Percentiles rank a stretch among this genome's conserved stretches.
Conservation (phyloP, 2,113 vertebrate species). For the Holacanthus passer region DNA sequence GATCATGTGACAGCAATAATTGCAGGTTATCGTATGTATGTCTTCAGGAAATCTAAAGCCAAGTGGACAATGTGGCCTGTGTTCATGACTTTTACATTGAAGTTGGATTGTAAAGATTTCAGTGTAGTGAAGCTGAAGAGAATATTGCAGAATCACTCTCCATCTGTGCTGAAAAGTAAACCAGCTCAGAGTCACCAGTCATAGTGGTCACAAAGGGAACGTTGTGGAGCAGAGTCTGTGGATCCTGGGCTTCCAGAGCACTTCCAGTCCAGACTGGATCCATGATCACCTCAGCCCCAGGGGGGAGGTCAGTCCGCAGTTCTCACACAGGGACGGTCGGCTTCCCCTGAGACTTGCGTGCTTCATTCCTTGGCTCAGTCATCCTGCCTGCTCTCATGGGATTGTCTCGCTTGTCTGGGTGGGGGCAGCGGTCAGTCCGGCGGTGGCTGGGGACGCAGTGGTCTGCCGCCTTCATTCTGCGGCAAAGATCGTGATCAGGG, state of each 20-base stretch:
- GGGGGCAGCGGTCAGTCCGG: constrained; percentile 59
- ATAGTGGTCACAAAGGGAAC: constrained; percentile 20
- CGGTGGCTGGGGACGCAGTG: constrained; percentile 52
- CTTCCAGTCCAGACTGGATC: constrained; percentile 28
- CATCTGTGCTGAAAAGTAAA: constrained; percentile 6
- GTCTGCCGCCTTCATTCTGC: constrained; percentile 48
- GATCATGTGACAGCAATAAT: constrained; percentile 69
- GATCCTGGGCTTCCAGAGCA: constrained; percentile 10
- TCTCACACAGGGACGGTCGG: constrained; percentile 41
- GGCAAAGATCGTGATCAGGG: constrained; percentile 47
- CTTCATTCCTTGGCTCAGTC: constrained; percentile 55
- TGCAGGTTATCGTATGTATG: constrained; percentile 60
- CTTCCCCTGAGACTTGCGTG: constrained; percentile 48
- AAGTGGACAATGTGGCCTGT: constrained; percentile 46
- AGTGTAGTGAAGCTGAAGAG: constrained; percentile 21
- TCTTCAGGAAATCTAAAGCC: constrained; percentile 50
- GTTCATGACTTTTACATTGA: constrained; percentile 20
- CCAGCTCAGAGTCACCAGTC: constrained; percentile 1
- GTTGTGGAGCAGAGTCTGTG: constrained; percentile 5
- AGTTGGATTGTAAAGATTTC: constrained; percentile 13
- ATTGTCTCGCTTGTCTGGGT: constrained; percentile 60
- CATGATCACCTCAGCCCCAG: constrained; percentile 2
- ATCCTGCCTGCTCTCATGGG: constrained; percentile 48
- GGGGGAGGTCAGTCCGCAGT: constrained; percentile 14
- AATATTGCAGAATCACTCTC: constrained; percentile 21